phyloP scores from a whole-genome alignment of 2,797 vertebrate genomes.

The Galago senegalensis region DNA sequence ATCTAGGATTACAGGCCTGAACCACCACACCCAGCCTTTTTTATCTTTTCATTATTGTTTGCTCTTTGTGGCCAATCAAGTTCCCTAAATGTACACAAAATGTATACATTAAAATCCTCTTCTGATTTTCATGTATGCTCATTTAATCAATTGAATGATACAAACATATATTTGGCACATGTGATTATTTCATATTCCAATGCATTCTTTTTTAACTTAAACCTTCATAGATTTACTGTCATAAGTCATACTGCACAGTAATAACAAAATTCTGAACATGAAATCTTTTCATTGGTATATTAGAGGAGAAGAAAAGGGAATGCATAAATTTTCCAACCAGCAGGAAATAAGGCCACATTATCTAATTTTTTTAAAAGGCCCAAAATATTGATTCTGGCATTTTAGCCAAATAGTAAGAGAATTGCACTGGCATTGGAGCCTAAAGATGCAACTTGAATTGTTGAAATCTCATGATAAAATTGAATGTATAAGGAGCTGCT shows the following conservation, averaged over 20 bases:
- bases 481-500: neutral
- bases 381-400: neutral
- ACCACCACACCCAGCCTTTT: neutral
- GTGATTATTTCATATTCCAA: neutral
- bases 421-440: neutral
- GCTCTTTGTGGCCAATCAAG: neutral
- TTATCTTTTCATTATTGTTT: neutral
- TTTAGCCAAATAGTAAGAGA: slow-evolving; percentile 43
- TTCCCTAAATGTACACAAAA: neutral
- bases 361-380: neutral
- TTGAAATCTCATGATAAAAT: neutral
- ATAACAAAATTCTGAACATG: slow-evolving; percentile 78
- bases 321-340: neutral
- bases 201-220: neutral
- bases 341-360: slow-evolving; percentile 25
- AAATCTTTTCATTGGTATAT: slow-evolving; percentile 53
- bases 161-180: neutral
- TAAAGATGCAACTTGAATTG: neutral
- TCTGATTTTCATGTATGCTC: neutral
- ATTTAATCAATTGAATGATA: neutral
- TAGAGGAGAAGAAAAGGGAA: slow-evolving; percentile 32
- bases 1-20: too few relatives aligned
- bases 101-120: neutral
- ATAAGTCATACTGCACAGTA: slow-evolving; percentile 75
- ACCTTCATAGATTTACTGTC: slow-evolving; percentile 83